These are phyloP conservation scores for Clarias platycephalus DNA, from an alignment of 2,797 vertebrate genomes.

Conservation along the genomic window DNA sequence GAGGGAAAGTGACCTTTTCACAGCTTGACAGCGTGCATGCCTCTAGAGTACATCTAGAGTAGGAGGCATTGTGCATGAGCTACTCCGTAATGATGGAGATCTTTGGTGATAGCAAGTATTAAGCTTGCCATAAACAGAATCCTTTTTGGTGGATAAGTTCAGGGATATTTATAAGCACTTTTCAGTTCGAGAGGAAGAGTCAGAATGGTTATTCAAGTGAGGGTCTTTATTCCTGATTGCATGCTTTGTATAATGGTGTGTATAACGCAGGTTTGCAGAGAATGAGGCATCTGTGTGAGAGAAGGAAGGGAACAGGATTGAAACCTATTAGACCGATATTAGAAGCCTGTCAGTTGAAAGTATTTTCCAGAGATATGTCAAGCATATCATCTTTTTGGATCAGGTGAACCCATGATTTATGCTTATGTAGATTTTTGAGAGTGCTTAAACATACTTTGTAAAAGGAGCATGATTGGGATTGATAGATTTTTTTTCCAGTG, in stretches of 20 bases:
- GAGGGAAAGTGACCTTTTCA: background rate
- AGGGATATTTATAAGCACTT: background rate
- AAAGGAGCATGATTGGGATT: background rate
- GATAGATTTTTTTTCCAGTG: background rate
- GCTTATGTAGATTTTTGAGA: background rate
- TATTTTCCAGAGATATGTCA: background rate
- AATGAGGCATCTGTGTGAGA: background rate
- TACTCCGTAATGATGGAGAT: constrained; percentile 7
- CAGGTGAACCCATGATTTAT: background rate
- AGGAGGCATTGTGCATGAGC: background rate
- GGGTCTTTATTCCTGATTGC: background rate
- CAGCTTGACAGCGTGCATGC: background rate
- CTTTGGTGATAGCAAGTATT: constrained; percentile 4
- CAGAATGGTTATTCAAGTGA: background rate
- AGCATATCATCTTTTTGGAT: background rate
- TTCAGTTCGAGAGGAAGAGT: background rate
- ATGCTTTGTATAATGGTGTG: background rate
- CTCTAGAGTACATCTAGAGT: background rate
- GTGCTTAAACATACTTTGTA: background rate
- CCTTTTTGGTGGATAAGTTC: background rate
- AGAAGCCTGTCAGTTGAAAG: background rate
- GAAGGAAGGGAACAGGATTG: background rate
- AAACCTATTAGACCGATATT: background rate
- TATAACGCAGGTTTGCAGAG: background rate
- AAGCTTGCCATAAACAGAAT: background rate